Percentiles rank a stretch among this genome's conserved stretches.
Conservation (phyloP, 2,797 vertebrate genomes). For the Dallia pectoralis region DNA sequence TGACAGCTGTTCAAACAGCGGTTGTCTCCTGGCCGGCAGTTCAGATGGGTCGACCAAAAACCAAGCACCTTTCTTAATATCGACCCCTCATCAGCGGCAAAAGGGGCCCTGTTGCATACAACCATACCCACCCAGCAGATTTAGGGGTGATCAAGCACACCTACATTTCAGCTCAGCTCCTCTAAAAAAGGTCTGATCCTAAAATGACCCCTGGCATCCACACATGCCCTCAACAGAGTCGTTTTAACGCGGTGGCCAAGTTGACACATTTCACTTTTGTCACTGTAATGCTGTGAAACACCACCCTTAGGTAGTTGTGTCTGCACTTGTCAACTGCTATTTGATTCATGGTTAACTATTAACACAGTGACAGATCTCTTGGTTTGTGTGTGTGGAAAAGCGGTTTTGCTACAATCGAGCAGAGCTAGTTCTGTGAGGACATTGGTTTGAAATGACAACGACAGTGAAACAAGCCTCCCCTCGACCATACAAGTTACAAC, state of each 20-base stretch:
- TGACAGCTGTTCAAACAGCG: neutral
- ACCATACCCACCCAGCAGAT: too few species aligned
- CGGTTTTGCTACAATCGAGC: neutral
- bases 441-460: neutral
- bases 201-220: too few species aligned
- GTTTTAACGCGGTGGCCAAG: neutral
- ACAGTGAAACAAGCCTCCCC: neutral
- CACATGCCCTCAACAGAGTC: too few species aligned
- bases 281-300: constrained; percentile 5
- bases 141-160: too few species aligned
- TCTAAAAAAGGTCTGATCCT: too few species aligned
- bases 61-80: neutral
- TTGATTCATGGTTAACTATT: too few species aligned
- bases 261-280: neutral
- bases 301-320: neutral
- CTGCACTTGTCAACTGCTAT: neutral
- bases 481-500: neutral
- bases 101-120: neutral
- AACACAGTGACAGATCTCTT: neutral
- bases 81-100: neutral
- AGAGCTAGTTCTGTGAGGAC: neutral
- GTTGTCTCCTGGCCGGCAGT: neutral
- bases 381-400: neutral
- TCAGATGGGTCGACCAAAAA: neutral
- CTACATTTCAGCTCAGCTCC: too few species aligned